Evolutionary conservation across 2,113 vertebrate species (phyloP), one percentile per base, ranked within the genome.

Genomic region (Cervus canadensis): DNA sequence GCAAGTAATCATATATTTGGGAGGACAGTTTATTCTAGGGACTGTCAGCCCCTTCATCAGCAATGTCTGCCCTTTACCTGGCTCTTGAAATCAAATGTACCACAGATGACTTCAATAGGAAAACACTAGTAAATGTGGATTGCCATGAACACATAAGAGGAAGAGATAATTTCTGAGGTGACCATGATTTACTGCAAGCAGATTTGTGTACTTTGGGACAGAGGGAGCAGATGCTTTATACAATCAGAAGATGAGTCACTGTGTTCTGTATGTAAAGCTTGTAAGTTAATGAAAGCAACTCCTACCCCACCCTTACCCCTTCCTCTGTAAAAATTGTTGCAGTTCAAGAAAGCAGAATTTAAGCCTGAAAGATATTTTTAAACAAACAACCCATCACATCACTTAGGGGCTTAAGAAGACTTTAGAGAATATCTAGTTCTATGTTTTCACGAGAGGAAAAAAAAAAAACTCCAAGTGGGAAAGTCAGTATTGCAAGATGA

Each of bases 161-260:
- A 94, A 76, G 81, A 92, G 91, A 85, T 98, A 87, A 91, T 91
- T 91, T 94, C 33, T 67, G 74, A 90, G 90, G 40, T 86, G 90
- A 92, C 90, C 7, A 0, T 97, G 81, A 88, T 90, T 90, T 85
- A 56, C 57, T 62, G 1, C 26, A 79, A 56, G 87, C 40, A 76
- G 19, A 90, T 96, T 52, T 81, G 78, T 96, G 26, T 93, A 40
- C 92, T 85, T 95, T 4, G 28, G 62, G 90, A 81, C 36, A 10
- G 11, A 28, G 76, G 43, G 43, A 87, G 52, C 88, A 95, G 81
- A 78, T 95, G 54, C 43, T 71, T 95, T 52, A 45, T 74, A 33
- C n/a, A 48, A 33, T 43, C 45, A 83, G 50, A 64, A 95, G 95
- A 91, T 93, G 23, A 94, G 60, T 87, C 43, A 23, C 83, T 45